These are phyloP conservation scores for Sebastolobus altivelis DNA, from an alignment of 2,797 vertebrate species.

Conservation along the genomic window DNA sequence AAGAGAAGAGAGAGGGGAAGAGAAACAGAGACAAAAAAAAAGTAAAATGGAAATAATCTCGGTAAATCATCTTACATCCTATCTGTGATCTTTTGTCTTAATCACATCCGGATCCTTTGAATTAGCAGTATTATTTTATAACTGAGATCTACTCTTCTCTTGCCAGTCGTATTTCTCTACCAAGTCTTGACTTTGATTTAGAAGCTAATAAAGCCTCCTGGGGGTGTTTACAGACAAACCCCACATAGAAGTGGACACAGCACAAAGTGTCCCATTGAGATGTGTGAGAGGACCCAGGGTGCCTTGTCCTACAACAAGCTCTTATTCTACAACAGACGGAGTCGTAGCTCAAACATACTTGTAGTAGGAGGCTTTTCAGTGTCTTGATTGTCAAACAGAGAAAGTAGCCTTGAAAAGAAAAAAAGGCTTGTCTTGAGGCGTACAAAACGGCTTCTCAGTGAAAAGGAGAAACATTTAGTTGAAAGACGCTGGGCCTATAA, in stretches of 20 bases:
- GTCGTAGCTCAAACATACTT: conserved; percentile 68
- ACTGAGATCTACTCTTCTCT: conserved; percentile 10
- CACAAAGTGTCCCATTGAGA: conserved; percentile 78
- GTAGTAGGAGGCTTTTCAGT: conserved; percentile 74
- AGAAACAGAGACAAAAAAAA: conserved; percentile 40
- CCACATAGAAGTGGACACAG: conserved; percentile 59
- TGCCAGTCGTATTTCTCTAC: conserved; percentile 14
- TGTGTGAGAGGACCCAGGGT: conserved; percentile 51
- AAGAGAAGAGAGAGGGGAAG: conserved; percentile 46
- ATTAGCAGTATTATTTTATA: neutral
- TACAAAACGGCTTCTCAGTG: conserved; percentile 30
- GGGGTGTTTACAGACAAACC: conserved; percentile 48
- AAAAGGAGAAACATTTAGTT: conserved; percentile 38
- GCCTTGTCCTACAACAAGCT: conserved; percentile 66
- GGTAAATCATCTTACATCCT: neutral
- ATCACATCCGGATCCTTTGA: conserved; percentile 12
- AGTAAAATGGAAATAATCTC: conserved; percentile 27
- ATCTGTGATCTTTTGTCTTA: conserved; percentile 1
- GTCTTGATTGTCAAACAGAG: conserved; percentile 62
- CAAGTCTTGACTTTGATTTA: conserved; percentile 43
- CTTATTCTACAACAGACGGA: conserved; percentile 59
- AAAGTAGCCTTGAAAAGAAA: conserved; percentile 33
- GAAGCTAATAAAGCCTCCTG: conserved; percentile 54
- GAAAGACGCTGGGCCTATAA: conserved; percentile 8
- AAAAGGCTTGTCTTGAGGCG: conserved; percentile 31